Evolutionary conservation across 2,113 vertebrate species (phyloP), one percentile per base, ranked within the genome.

Genomic region (Pseudois nayaur): DNA sequence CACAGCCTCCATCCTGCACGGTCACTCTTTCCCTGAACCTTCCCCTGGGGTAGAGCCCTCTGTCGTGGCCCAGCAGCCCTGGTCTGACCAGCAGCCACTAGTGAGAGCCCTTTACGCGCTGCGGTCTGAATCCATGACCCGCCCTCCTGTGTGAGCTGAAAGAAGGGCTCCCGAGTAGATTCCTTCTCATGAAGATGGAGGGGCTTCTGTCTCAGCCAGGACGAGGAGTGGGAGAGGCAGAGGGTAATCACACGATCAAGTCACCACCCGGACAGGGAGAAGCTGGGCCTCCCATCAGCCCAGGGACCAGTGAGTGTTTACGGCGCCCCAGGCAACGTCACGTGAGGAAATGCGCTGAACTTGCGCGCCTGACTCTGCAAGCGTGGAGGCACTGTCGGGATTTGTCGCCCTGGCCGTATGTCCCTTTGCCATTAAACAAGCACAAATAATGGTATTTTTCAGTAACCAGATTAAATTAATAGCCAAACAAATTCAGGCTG

Each of bases 291-390:
- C 4, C 31, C 79, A 2, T n/a, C 50, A 19, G 50, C 50, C 12
- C 79, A n/a, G 79, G 19, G 79, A 9, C 43, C 2, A 48, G 14
- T 7, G 7, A 13, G 71, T 14, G 71, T 7, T 7, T 1, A 1
- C 57, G 1, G 27, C 57, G 8, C 45, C 16, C 16, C 45, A 5
- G 0, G 43, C 76, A 6, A 2, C 8, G 1, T 3, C 15, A 11
- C 5, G 0, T 1, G 76, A 33, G 76, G 3, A 33, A 0, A 19
- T 0, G 1, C 45, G 0, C 45, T 0, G 31, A 1, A 1, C 45
- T 0, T 11, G 76, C 76, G 5, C 15, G 1, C 8, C 50, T 15
- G 1, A 8, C 21, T 14, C 33, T 0, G 0, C 13, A 1, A 0
- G 3, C 79, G 5, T 0, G 8, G 45, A 31, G 6, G 16, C 76